These are phyloP conservation scores for Ovis aries DNA, from an alignment of 2,113 vertebrate species.

Conservation along the genomic window ARS-UI_Ramb_v3.0 NC_056056.1:186896501-186897000, in stretches of 20 bases:
- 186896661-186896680: background rate
- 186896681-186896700: background rate
- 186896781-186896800: background rate
- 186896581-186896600: background rate
- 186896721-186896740: background rate
- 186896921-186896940: background rate
- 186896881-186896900: background rate
- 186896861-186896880: background rate
- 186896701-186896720: background rate
- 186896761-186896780: background rate
- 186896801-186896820: background rate
- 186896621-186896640: background rate
- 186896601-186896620: background rate
- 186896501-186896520: background rate
- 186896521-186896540: background rate
- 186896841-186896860: background rate
- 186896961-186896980: background rate
- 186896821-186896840: background rate
- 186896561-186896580: background rate
- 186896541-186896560: background rate
- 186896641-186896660: background rate
- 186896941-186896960: background rate
- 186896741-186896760: background rate
- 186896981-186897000: background rate
- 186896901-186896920: background rate